Base-by-base conservation (phyloP, 2,888 invertebrate genomes). In the Eledone cirrhosa region DNA sequence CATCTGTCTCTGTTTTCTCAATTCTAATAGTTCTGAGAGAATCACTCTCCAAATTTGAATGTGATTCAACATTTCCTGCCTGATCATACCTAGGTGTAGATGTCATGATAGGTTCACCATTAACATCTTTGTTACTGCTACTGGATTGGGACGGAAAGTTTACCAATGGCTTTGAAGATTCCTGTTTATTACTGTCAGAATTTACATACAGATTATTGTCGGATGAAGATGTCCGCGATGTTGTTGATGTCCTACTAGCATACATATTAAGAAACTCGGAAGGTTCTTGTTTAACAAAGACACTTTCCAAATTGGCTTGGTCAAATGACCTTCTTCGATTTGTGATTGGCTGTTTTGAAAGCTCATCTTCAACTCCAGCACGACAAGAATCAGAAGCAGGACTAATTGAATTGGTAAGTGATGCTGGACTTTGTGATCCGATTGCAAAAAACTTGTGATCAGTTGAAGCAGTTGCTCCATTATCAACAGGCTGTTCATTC, bases 401-500 rank as follows among this genome's bases (percentile, higher is more conserved):
- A 31, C 77, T 77, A 29, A 59, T 77, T 27, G 77, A 65, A 77
- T 41, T 59, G 33, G 77, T 65, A 13, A 63, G 63, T n/a, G 77
- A 77, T 24, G 48, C 77, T 24, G 77, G 77, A 63, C 77, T 77
- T 31, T 48, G 65, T 31, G 63, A 63, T 33, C 65, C 77, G 19
- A 65, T 41, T 48, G 76, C 41, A 16, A 27, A 77, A 31, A 63
- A 63, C 63, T 77, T 59, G 13, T 59, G 31, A 29, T 77, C 65
- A 3, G 31, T 22, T 29, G 77, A 59, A 33, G 31, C 47, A 53
- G 78, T 76, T 63, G 74, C 79, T 19, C 65, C 76, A 81, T 83
- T 84, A 33, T 80, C 80, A 59, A 84, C 84, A 33, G 72, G 41
- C n/a, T 76, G 76, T 48, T 76, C 76, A 29, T 48, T 76, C 48